These are phyloP conservation scores for Sphyrna mokarran DNA, from an alignment of 2,113 vertebrate genomes.

Conservation along the genomic window DNA sequence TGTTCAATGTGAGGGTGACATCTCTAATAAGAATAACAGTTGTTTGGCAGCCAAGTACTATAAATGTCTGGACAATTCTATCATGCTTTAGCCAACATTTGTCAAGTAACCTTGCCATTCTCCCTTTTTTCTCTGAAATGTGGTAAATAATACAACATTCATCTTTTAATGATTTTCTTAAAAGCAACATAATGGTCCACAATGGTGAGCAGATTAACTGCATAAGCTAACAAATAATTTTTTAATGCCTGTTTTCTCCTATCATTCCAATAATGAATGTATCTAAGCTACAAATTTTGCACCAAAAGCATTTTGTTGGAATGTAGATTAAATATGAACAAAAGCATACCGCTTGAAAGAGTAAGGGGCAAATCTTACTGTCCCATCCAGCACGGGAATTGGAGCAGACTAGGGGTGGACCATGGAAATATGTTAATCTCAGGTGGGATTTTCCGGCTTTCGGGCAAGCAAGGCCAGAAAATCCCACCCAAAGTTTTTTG, in stretches of 20 bases:
- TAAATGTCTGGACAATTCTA: background rate
- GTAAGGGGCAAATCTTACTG: too few relatives aligned
- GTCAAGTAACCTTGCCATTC: background rate
- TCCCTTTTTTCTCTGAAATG: background rate
- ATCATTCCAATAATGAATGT: background rate
- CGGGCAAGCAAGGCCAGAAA: too few relatives aligned
- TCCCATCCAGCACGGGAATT: too few relatives aligned
- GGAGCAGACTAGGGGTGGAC: too few relatives aligned
- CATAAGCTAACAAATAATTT: background rate
- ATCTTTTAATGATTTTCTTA: background rate
- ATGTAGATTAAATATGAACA: background rate
- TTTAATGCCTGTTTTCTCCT: background rate
- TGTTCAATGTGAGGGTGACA: background rate
- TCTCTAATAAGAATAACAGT: background rate
- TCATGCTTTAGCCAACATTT: background rate
- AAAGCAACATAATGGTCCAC: conserved; percentile 4
- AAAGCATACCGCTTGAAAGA: background rate
- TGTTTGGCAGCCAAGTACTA: background rate
- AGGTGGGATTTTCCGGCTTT: too few relatives aligned
- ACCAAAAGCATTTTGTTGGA: too few relatives aligned
- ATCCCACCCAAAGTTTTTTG: too few relatives aligned
- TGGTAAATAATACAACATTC: background rate
- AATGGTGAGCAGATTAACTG: background rate
- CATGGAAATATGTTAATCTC: too few relatives aligned
- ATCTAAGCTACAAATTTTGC: background rate